phyloP scores from a whole-genome alignment of 2,888 invertebrate genomes.

The Stenchaetothrips biformis region DNA sequence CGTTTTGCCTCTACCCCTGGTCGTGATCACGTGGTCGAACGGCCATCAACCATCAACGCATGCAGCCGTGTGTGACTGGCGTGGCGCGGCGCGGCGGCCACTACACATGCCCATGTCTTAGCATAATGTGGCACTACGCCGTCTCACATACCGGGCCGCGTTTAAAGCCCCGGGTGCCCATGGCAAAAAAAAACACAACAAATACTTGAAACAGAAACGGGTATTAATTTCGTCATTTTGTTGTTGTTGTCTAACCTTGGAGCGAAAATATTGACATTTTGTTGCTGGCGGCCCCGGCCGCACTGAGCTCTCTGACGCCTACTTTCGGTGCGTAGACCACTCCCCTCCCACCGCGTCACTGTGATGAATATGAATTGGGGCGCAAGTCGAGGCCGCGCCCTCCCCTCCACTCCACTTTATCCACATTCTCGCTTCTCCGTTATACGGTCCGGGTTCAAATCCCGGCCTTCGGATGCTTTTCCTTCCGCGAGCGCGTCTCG shows the following conservation, averaged over 20 bases:
- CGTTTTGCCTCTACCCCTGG: neutral
- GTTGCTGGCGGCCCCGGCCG: no score
- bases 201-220: no score
- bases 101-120: neutral
- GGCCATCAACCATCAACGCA: neutral
- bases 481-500: no score
- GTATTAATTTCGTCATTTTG: no score
- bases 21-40: neutral
- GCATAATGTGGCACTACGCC: neutral
- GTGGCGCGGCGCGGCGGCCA: neutral
- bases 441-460: no score
- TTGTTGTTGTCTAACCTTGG: no score
- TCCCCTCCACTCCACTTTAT: neutral
- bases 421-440: no score
- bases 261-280: no score
- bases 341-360: neutral
- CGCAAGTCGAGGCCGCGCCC: neutral
- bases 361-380: neutral
- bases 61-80: neutral
- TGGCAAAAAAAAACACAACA: no score
- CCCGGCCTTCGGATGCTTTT: no score
- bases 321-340: neutral
- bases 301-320: no score
- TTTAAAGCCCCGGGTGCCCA: neutral
- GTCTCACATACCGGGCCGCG: neutral